A percentile compares a stretch with the other conserved stretches of the same genome.
phyloP scores from a whole-genome alignment of 2,888 invertebrate species.

The Tiliacea aurago region DNA sequence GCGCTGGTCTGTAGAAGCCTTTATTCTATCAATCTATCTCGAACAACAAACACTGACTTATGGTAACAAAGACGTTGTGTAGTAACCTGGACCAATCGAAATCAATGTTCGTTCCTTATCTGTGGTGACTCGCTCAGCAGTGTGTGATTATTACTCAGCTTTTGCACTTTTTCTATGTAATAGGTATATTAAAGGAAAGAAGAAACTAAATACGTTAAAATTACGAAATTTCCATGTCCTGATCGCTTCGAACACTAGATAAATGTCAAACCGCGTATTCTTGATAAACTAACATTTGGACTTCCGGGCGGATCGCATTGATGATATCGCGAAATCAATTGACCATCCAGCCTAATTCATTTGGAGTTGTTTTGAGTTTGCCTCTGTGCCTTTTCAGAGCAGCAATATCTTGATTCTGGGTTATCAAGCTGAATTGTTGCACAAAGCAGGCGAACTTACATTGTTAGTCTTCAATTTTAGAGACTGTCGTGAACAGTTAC shows the following conservation, averaged over 20 bases:
- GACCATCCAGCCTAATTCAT: background rate
- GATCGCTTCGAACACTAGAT: conserved; percentile 2
- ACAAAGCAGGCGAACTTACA: background rate
- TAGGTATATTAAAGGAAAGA: too few relatives aligned
- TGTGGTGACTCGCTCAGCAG: background rate
- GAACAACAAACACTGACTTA: background rate
- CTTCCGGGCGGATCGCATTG: background rate
- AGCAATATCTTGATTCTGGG: background rate
- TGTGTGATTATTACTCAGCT: background rate
- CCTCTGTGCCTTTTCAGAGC: background rate
- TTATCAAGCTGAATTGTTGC: background rate
- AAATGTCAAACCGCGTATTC: conserved; percentile 14
- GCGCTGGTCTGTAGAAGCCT: too few relatives aligned
- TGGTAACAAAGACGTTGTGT: background rate
- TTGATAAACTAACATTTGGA: conserved; percentile 16
- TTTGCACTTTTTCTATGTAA: too few relatives aligned
- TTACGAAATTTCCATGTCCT: background rate
- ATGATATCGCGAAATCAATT: conserved; percentile 6
- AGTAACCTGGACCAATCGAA: too few relatives aligned
- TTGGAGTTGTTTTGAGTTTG: background rate
- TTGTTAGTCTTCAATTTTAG: background rate
- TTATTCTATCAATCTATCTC: too few relatives aligned
- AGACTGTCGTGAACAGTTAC: background rate
- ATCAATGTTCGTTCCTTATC: background rate
- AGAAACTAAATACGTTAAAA: too few relatives aligned